Percentiles rank a stretch among this genome's conserved stretches.
These are phyloP conservation scores for Anableps anableps DNA, from an alignment of 2,797 vertebrate species.

Conservation along the genomic window DNA sequence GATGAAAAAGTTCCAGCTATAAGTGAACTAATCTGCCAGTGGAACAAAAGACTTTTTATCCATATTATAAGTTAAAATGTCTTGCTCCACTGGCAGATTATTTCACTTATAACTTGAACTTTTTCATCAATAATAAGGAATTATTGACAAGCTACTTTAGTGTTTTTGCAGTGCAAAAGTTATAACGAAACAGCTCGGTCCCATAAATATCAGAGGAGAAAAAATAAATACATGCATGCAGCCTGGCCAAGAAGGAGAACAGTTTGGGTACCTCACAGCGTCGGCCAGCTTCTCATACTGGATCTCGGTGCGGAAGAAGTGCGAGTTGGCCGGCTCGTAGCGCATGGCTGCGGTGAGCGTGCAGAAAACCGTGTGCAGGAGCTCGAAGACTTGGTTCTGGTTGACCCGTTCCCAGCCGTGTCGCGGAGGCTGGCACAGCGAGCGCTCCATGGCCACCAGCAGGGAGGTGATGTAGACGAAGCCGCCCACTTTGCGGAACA, in stretches of 20 bases:
- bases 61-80: too few relatives aligned
- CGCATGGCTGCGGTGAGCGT: conserved; percentile 98
- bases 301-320: conserved; percentile 98
- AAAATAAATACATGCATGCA: background rate
- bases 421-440: conserved; percentile 87
- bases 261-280: conserved; percentile 81
- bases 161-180: background rate
- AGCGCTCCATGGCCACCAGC: conserved; percentile 96
- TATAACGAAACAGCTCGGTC: too few relatives aligned
- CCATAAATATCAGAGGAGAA: too few relatives aligned
- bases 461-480: conserved; percentile 97
- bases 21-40: too few relatives aligned
- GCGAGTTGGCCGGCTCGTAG: conserved; percentile 96
- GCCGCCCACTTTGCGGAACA: conserved; percentile 96
- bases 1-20: too few relatives aligned
- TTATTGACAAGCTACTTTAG: too few relatives aligned
- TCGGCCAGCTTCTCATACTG: conserved; percentile 99
- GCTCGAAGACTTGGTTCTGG: conserved; percentile 95
- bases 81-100: too few relatives aligned
- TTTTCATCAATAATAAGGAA: too few relatives aligned
- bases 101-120: too few relatives aligned
- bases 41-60: too few relatives aligned
- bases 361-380: conserved; percentile 94
- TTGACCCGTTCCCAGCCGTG: conserved; percentile 94
- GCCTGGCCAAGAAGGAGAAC: background rate